Percentiles rank a stretch among this genome's conserved stretches.
These are phyloP conservation scores for Dasysyrphus albostriatus DNA, from an alignment of 2,888 invertebrate genomes.

Conservation along the genomic window DNA sequence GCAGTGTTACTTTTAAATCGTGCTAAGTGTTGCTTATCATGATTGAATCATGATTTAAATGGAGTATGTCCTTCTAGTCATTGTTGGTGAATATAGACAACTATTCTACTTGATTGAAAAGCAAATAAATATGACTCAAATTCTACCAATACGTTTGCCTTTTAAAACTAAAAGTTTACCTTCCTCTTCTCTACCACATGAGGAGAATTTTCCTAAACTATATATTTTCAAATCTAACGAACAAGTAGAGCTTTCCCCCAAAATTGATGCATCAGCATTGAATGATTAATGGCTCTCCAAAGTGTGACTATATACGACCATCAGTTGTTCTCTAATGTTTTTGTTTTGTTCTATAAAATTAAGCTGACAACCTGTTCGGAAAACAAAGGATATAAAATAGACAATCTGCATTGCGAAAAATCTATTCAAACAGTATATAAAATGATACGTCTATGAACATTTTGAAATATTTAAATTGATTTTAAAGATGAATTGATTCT, in stretches of 20 bases:
- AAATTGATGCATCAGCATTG: constrained; percentile 76
- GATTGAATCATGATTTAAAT: too few species aligned
- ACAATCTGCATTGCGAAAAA: constrained; percentile 72
- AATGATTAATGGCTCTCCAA: constrained; percentile 76
- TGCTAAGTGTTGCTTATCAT: too few species aligned
- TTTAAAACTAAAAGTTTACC: not conserved
- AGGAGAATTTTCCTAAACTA: not conserved
- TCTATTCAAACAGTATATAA: constrained; percentile 27
- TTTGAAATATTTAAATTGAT: not conserved
- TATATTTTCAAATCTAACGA: not conserved
- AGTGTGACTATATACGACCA: constrained; percentile 55
- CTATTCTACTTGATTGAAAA: not conserved
- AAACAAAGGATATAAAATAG: constrained; percentile 26
- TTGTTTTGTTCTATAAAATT: constrained; percentile 52
- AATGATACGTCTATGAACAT: not conserved
- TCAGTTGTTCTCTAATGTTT: constrained; percentile 23
- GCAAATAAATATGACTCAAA: not conserved
- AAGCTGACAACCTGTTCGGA: constrained; percentile 34
- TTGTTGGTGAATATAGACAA: too few species aligned
- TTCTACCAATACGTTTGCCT: too few species aligned
- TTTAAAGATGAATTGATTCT: constrained; percentile 6
- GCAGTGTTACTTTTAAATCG: too few species aligned
- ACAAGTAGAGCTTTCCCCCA: constrained; percentile 30
- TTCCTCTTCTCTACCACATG: too few species aligned
- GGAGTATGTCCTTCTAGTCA: too few species aligned